A percentile compares a stretch with the other conserved stretches of the same genome.
Conservation (phyloP, 2,797 vertebrate species). For the Coregonus sp. region DNA sequence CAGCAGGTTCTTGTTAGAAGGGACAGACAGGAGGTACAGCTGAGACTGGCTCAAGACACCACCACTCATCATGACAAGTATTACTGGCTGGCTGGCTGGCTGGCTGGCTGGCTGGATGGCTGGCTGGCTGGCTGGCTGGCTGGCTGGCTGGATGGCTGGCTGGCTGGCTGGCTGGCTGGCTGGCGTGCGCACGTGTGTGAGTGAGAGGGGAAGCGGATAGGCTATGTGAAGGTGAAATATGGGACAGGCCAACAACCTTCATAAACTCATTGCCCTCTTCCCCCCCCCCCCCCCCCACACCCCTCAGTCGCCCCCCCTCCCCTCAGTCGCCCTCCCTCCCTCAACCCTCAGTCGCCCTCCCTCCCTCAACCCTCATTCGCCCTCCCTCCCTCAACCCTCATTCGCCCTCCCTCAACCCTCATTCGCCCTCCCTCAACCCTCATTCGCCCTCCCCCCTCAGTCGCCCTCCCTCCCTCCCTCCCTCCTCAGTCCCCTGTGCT, state of each 20-base stretch:
- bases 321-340: too few species aligned
- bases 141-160: not conserved
- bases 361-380: too few species aligned
- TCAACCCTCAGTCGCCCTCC: too few species aligned
- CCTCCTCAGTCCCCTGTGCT: too few species aligned
- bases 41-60: not conserved
- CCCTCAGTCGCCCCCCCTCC: too few species aligned
- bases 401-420: too few species aligned
- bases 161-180: not conserved
- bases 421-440: too few species aligned
- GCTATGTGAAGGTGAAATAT: not conserved
- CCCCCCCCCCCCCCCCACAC: too few species aligned
- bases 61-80: not conserved
- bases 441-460: too few species aligned
- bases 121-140: not conserved
- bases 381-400: too few species aligned
- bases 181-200: not conserved
- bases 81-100: not conserved
- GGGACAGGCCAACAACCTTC: not conserved
- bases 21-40: not conserved
- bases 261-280: not conserved
- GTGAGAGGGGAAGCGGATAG: not conserved
- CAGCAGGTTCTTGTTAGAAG: not conserved
- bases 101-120: not conserved
- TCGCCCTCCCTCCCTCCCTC: too few species aligned